Conservation (phyloP, 2,113 vertebrate species). For the Rhombomys opimus region DNA sequence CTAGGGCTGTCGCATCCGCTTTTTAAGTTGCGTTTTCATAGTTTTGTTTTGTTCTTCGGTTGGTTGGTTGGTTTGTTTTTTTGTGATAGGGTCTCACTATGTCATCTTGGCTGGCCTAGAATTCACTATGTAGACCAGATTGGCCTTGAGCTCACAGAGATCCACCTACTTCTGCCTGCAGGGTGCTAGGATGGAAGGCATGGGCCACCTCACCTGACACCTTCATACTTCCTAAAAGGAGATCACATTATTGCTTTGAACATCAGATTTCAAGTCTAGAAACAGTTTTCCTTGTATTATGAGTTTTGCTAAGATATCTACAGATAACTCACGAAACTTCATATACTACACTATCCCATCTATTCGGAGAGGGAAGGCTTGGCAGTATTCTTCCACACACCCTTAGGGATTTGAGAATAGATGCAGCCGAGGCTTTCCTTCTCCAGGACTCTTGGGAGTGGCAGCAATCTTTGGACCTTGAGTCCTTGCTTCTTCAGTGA, state of each 20-base stretch:
- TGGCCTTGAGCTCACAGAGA: no score
- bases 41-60: neutral
- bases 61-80: neutral
- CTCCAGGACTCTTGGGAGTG: neutral
- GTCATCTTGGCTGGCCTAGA: neutral
- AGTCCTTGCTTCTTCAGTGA: rapidly evolving
- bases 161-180: neutral
- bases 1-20: neutral
- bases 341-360: neutral
- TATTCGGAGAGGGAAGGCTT: neutral
- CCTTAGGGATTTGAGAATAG: neutral
- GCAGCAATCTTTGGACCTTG: neutral
- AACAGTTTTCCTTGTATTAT: neutral
- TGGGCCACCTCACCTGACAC: neutral
- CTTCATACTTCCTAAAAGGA: neutral
- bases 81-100: neutral
- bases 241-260: neutral
- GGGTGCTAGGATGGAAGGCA: neutral
- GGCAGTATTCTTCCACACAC: neutral
- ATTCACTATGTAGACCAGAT: neutral
- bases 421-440: rapidly evolving
- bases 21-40: neutral
- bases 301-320: neutral
- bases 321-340: neutral
- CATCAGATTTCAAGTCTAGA: neutral